A percentile compares a stretch with the other conserved stretches of the same genome.
Conservation (phyloP, 2,797 vertebrate species). For the Anas bernieri region DNA sequence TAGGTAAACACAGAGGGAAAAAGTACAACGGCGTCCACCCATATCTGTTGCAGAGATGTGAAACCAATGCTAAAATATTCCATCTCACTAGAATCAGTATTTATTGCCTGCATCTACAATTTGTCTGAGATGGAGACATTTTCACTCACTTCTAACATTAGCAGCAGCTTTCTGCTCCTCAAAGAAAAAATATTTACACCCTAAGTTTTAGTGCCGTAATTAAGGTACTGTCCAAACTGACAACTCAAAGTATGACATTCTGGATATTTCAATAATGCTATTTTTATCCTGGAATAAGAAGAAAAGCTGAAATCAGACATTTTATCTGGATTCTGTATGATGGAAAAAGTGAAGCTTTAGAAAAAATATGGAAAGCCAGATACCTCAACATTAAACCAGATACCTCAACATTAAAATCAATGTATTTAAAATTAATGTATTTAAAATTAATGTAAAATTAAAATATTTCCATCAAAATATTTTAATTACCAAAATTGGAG, state of each 20-base stretch:
- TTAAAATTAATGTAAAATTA: too few species aligned
- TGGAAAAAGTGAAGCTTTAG: neutral
- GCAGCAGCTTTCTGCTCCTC: neutral
- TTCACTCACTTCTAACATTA: slow-evolving; percentile 28
- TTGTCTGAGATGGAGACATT: slow-evolving; percentile 42
- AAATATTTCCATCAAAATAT: neutral
- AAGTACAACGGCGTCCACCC: neutral
- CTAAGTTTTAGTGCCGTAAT: neutral
- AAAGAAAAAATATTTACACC: neutral
- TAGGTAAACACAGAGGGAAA: neutral
- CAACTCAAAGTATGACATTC: neutral
- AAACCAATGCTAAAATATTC: slow-evolving; percentile 11
- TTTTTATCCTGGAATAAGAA: neutral
- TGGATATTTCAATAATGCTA: neutral
- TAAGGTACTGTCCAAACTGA: neutral
- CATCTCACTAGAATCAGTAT: slow-evolving; percentile 42
- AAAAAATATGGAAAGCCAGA: neutral
- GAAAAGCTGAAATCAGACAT: neutral
- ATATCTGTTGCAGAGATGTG: neutral
- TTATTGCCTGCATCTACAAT: slow-evolving; percentile 56
- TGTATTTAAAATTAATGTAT: too few species aligned
- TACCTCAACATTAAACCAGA: neutral
- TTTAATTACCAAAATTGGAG: neutral
- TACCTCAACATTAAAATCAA: too few species aligned
- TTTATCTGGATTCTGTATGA: neutral